These are phyloP conservation scores for Setipinna tenuifilis DNA, from an alignment of 2,797 vertebrate genomes.

Conservation along the genomic window DNA sequence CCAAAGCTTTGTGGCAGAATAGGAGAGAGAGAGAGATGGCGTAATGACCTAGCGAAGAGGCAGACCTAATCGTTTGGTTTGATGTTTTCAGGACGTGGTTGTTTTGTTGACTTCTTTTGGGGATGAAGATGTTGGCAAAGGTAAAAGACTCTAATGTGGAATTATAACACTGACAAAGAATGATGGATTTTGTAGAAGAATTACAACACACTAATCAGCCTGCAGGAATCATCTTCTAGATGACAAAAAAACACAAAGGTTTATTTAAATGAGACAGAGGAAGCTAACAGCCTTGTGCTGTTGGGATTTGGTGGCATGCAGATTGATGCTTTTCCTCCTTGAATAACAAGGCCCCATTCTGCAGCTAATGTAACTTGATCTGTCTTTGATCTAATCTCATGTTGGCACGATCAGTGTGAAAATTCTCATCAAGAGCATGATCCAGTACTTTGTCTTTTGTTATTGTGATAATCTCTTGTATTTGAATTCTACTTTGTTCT, in stretches of 20 bases:
- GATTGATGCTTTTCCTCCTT: constrained; percentile 74
- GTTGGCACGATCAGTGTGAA: constrained; percentile 79
- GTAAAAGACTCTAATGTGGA: neutral
- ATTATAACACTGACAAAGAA: constrained; percentile 18
- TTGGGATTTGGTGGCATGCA: constrained; percentile 62
- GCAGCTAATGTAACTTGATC: constrained; percentile 79
- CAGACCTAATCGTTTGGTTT: neutral
- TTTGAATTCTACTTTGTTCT: constrained; percentile 85
- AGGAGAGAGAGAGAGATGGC: neutral
- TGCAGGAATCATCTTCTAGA: constrained; percentile 36
- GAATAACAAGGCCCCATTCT: constrained; percentile 79
- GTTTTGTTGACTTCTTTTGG: neutral
- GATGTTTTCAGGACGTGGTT: neutral
- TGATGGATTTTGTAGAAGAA: constrained; percentile 17
- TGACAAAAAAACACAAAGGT: constrained; percentile 47
- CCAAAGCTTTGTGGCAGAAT: constrained; percentile 48
- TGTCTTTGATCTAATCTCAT: constrained; percentile 83
- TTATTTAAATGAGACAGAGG: constrained; percentile 52
- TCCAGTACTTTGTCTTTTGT: constrained; percentile 78
- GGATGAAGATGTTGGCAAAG: neutral
- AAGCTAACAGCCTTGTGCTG: constrained; percentile 51
- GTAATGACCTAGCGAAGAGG: neutral
- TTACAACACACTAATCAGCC: constrained; percentile 41
- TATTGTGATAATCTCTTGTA: constrained; percentile 81
- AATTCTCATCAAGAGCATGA: constrained; percentile 81